Base-by-base conservation (phyloP, 2,113 vertebrate species). In the Rattus rattus region DNA sequence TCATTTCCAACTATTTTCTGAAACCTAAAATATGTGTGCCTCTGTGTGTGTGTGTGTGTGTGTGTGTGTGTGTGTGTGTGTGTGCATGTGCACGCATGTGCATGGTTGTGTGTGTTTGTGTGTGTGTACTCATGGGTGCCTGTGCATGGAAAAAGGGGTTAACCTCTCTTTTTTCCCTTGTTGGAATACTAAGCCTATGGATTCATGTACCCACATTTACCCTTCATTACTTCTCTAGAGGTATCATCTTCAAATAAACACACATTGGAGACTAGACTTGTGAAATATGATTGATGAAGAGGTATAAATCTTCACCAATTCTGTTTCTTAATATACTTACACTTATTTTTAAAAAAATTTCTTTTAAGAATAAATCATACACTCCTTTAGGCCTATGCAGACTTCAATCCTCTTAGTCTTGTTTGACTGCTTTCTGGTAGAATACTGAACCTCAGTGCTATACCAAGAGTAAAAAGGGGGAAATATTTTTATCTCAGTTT, bases 271-370 rank as follows among this genome's bases (percentile, higher is more conserved):
- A 22, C 54, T 73, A 94, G 80, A 39, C 11, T 54, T 72, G 88
- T 56, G 43, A 43, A 16, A 72, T 9, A 28, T 28, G 22, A 54
- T 88, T 70, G 43, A 59, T 52, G 69, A 7, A 30, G 28, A 63
- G 17, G 39, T 11, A 88, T 11, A 89, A 76, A 33, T n/a, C 47
- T 36, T 80, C 43, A 10, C 56, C 24, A 28, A 28, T n/a, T 7
- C 49, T 69, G 47, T n/a, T 63, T 97, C 47, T n/a, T 94, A 43
- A 80, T 90, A 47, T 33, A 65, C 59, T 72, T 93, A 63, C 3
- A 70, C 54, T 92, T 54, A 3, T n/a, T 47, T 84, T 39, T 59
- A 56, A 77, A 91, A 79, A 59, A 5, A 11, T 87, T 49, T 63
- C 11, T 16, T 88, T 88, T 84, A 79, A 76, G 0, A 26, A 43